A percentile compares a stretch with the other conserved stretches of the same genome.
phyloP scores from a whole-genome alignment of 2,797 vertebrate genomes.

The Phrynocephalus forsythii region DNA sequence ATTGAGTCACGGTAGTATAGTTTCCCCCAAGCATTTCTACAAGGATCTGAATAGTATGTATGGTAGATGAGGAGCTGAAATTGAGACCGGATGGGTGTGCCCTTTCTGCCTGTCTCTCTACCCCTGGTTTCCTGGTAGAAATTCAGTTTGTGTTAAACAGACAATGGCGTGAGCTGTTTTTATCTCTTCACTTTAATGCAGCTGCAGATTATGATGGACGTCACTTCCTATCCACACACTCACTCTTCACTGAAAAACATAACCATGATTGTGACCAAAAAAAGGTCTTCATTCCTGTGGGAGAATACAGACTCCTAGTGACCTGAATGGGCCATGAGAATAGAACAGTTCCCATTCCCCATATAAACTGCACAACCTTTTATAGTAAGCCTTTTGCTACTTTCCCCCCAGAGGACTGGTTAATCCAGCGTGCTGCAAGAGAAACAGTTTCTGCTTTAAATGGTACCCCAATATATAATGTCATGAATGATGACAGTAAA shows the following conservation, averaged over 20 bases:
- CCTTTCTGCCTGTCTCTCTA: too few relatives aligned
- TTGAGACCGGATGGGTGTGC: not conserved
- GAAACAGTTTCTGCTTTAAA: not conserved
- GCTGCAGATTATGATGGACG: not conserved
- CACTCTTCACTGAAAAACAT: conserved; percentile 7
- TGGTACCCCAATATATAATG: not conserved
- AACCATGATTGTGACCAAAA: not conserved
- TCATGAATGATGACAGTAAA: not conserved
- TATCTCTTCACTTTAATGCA: not conserved
- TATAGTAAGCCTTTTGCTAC: not conserved
- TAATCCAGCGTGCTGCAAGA: not conserved
- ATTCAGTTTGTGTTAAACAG: not conserved
- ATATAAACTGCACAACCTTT: not conserved
- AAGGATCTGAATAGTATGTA: not conserved
- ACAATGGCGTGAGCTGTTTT: not conserved
- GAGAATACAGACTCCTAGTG: not conserved
- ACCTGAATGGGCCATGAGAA: not conserved
- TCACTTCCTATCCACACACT: not conserved
- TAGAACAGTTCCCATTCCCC: not conserved
- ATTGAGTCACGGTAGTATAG: not conserved
- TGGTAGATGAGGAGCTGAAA: not conserved
- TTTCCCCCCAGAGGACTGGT: not conserved
- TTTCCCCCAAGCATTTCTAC: not conserved
- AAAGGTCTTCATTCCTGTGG: not conserved
- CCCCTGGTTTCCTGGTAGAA: not conserved